Evolutionary conservation across 2,888 invertebrate genomes (phyloP).

Genomic region (Conomelus anceps): DNA sequence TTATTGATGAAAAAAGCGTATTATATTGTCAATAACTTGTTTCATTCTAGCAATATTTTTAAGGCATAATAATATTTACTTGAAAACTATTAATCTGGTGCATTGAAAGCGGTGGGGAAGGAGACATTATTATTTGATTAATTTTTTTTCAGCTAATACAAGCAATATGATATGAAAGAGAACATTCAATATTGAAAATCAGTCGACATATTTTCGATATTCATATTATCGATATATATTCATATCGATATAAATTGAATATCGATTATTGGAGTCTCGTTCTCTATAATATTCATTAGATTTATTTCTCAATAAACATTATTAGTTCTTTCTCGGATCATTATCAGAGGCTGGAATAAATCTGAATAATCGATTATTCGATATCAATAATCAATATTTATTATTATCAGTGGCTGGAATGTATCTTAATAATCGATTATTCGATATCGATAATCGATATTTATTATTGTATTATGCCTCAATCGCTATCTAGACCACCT

Average conservation of each 20-base stretch:
- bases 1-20: too few relatives aligned
- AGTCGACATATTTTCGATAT: neutral
- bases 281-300: neutral
- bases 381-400: neutral
- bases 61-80: too few relatives aligned
- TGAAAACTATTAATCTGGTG: too few relatives aligned
- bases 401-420: too few relatives aligned
- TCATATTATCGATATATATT: too few relatives aligned
- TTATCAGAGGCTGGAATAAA: neutral
- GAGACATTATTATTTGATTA: neutral
- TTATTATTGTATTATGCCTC: too few relatives aligned
- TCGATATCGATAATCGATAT: neutral
- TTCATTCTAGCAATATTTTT: too few relatives aligned
- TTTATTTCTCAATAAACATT: neutral
- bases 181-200: neutral
- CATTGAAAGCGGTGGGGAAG: neutral
- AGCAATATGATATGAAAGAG: neutral
- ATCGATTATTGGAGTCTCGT: neutral
- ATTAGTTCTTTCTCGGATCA: neutral
- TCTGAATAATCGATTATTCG: neutral
- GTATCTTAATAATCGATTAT: too few relatives aligned
- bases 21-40: too few relatives aligned
- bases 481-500: neutral
- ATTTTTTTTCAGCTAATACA: neutral
- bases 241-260: too few relatives aligned